A percentile compares a stretch with the other conserved stretches of the same genome.
Conservation (phyloP, 2,113 vertebrate genomes). For the Colaptes auratus region DNA sequence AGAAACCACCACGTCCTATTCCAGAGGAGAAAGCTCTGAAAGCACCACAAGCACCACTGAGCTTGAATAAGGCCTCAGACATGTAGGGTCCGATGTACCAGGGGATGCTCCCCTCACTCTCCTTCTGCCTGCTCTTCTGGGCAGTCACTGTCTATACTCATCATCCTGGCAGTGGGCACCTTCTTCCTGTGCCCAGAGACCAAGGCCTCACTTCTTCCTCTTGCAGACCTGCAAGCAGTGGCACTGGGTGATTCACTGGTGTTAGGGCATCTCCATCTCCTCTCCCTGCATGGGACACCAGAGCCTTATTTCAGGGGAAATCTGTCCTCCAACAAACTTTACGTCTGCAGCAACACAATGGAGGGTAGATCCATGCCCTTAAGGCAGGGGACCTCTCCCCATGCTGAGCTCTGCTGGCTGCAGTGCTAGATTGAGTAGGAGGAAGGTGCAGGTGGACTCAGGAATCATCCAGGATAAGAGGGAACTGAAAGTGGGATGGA, state of each 20-base stretch:
- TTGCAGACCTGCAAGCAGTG: neutral
- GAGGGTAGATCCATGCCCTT: neutral
- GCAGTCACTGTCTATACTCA: neutral
- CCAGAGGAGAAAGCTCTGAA: neutral
- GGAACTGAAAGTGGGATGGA: neutral
- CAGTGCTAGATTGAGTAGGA: neutral
- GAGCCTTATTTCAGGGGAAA: neutral
- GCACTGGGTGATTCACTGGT: neutral
- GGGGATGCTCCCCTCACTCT: neutral
- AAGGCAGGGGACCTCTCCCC: neutral
- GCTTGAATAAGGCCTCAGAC: neutral
- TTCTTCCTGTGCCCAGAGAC: neutral
- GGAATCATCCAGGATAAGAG: neutral
- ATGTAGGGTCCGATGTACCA: neutral
- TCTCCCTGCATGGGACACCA: neutral
- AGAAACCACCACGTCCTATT: neutral
- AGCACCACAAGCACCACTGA: neutral
- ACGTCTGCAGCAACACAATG: neutral
- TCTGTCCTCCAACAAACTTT: neutral
- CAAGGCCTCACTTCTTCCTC: neutral
- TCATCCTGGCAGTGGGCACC: neutral
- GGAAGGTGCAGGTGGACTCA: neutral
- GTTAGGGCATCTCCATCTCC: neutral
- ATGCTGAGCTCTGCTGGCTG: neutral
- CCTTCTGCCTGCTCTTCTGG: neutral